A percentile compares a stretch with the other conserved stretches of the same genome.
phyloP scores from a whole-genome alignment of 2,888 invertebrate genomes.

The Eupsilia transversa region DNA sequence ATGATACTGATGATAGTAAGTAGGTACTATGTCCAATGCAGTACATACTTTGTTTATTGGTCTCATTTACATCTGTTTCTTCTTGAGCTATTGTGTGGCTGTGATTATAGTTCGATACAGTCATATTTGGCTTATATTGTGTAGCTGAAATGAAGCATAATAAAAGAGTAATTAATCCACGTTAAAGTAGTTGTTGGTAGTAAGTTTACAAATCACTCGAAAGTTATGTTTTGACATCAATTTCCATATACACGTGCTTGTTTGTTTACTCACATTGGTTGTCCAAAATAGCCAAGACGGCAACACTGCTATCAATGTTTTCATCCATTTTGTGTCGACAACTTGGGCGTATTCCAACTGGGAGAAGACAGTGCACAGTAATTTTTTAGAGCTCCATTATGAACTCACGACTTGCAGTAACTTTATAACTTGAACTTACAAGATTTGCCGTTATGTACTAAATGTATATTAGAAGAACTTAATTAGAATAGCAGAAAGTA shows the following conservation, averaged over 20 bases:
- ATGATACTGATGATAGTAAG: background rate
- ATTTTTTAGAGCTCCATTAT: conserved; percentile 24
- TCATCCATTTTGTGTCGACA: conserved; percentile 75
- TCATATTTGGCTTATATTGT: conserved; percentile 76
- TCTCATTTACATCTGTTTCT: conserved; percentile 76
- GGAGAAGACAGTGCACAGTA: conserved; percentile 35
- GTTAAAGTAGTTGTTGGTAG: background rate
- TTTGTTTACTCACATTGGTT: conserved; percentile 76
- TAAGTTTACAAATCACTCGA: background rate
- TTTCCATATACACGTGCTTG: conserved; percentile 10
- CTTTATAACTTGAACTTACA: background rate
- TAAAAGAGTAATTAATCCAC: background rate
- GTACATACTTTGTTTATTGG: conserved; percentile 80
- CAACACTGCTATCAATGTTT: conserved; percentile 80
- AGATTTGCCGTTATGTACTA: background rate
- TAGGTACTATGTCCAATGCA: background rate
- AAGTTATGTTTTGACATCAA: background rate
- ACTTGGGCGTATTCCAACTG: conserved; percentile 67
- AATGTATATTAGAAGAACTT: background rate
- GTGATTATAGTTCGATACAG: conserved; percentile 73
- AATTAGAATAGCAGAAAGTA: background rate
- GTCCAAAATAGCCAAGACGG: conserved; percentile 81
- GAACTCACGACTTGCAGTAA: background rate
- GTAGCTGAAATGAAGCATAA: conserved; percentile 66
- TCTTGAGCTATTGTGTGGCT: conserved; percentile 71